Evolutionary conservation across 2,113 vertebrate species (phyloP).

Genomic region (Hassar affinis): DNA sequence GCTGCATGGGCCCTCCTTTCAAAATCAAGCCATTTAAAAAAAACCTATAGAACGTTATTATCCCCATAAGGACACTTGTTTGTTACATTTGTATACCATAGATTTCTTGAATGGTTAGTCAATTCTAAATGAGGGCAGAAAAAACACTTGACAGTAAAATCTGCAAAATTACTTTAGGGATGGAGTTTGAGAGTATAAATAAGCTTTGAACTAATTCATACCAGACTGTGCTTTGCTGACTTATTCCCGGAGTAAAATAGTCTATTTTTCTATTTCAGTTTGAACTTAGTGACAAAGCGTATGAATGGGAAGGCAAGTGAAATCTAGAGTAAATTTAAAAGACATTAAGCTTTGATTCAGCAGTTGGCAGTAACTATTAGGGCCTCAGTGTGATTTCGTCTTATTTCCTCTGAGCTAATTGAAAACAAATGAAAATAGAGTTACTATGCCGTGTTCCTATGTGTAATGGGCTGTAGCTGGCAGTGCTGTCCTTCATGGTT

Average conservation of each 20-base stretch:
- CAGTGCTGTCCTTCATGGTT: conserved; percentile 44
- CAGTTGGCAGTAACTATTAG: conserved; percentile 14
- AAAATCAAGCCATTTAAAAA: conserved; percentile 71
- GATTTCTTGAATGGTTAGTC: background rate
- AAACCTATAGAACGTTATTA: conserved; percentile 6
- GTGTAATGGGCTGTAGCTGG: conserved; percentile 58
- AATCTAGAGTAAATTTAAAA: conserved; percentile 20
- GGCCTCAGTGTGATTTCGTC: conserved; percentile 48
- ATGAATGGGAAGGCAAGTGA: background rate
- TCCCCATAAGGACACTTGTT: conserved; percentile 9
- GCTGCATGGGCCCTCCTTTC: conserved; percentile 62
- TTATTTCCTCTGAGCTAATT: conserved; percentile 66
- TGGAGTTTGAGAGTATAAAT: background rate
- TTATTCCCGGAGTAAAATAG: background rate
- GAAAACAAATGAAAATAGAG: conserved; percentile 64
- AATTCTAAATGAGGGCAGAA: background rate
- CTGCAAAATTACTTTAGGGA: background rate
- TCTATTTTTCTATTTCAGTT: background rate
- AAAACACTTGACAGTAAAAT: background rate
- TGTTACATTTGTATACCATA: background rate
- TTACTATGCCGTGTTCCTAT: conserved; percentile 40
- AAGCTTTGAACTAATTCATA: background rate
- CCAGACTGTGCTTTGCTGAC: background rate
- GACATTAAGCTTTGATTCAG: conserved; percentile 40
- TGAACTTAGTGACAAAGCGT: background rate